phyloP scores from a whole-genome alignment of 2,797 vertebrate genomes.

The Sebastes minor region DNA sequence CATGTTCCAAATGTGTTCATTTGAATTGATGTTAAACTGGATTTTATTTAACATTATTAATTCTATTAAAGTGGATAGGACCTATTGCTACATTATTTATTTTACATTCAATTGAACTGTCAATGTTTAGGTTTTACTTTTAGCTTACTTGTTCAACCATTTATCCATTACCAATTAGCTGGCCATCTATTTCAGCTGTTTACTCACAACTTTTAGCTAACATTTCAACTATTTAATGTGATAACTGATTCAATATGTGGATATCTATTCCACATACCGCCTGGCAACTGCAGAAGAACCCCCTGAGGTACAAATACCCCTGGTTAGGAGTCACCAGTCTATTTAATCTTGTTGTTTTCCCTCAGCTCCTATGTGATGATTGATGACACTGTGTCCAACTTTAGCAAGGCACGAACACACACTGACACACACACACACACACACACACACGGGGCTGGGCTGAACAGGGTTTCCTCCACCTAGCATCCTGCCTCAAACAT shows the following conservation, averaged over 20 bases:
- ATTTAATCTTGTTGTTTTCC: too few relatives aligned
- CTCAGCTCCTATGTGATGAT: conserved; percentile 30
- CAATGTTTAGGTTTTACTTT: neutral
- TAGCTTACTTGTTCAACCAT: neutral
- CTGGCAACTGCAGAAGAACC: neutral
- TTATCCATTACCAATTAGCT: neutral
- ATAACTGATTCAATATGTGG: too few relatives aligned
- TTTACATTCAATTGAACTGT: neutral
- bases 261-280: neutral
- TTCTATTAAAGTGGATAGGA: neutral
- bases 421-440: neutral
- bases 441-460: neutral
- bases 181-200: neutral
- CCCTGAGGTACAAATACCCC: too few relatives aligned
- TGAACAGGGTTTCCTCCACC: conserved; percentile 68
- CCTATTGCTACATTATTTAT: neutral
- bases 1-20: too few relatives aligned
- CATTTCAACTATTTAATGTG: too few relatives aligned
- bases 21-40: too few relatives aligned
- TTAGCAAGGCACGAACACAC: conserved; percentile 12
- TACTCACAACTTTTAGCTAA: neutral
- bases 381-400: conserved; percentile 26
- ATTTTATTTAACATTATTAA: neutral
- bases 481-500: conserved; percentile 76
- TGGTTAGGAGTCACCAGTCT: too few relatives aligned